Conservation (phyloP, 1,140 invertebrate genomes). For the Ceratina japonica region DNA sequence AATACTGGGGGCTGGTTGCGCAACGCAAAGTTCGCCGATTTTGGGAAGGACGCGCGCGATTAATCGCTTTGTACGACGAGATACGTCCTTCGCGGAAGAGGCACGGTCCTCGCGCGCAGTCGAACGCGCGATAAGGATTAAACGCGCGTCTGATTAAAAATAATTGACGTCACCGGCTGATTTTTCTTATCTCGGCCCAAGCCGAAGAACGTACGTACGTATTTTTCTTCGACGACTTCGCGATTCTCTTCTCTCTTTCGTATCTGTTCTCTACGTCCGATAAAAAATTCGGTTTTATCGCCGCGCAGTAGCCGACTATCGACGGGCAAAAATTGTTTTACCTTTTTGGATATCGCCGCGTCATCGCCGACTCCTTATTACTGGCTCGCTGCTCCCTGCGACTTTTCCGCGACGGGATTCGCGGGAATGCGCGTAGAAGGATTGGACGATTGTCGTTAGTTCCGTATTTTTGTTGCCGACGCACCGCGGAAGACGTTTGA, state of each 20-base stretch:
- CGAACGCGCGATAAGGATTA: slow-evolving; percentile 21
- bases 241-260: not conserved
- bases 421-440: slow-evolving; percentile 2
- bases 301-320: not conserved
- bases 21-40: slow-evolving; percentile 29
- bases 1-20: slow-evolving; percentile 12
- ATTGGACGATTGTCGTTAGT: slow-evolving; percentile 5
- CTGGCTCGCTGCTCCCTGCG: slow-evolving; percentile 9
- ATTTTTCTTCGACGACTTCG: not conserved
- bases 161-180: slow-evolving; percentile 33
- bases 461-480: not conserved
- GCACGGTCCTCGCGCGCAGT: slow-evolving; percentile 24
- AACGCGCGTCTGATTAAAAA: slow-evolving; percentile 32
- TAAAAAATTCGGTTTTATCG: slow-evolving; percentile 26
- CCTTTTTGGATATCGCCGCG: slow-evolving; percentile 44
- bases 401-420: not conserved
- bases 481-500: not conserved
- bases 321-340: slow-evolving; percentile 36
- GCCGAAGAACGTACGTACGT: not conserved
- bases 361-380: slow-evolving; percentile 32
- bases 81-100: slow-evolving; percentile 40
- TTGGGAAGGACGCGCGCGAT: slow-evolving; percentile 32
- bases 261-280: not conserved
- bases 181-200: slow-evolving; percentile 13
- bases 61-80: slow-evolving; percentile 15